Evolutionary conservation across 1,140 invertebrate species (phyloP), one percentile per base, ranked within the genome.

Genomic region (Pachypsylla venusta): DNA sequence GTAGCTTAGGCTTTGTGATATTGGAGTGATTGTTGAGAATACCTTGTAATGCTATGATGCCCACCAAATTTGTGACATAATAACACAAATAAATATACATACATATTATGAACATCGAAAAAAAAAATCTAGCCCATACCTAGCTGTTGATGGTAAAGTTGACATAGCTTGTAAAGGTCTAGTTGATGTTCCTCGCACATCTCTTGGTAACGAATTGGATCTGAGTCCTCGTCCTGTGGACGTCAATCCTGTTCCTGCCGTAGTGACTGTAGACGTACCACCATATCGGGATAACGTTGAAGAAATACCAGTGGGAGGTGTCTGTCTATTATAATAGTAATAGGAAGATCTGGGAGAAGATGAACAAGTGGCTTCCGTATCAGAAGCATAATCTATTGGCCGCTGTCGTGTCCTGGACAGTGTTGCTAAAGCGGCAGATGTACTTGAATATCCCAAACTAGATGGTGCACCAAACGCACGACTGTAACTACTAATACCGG

Each of bases 341-440:
- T 82, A 82, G 35, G 61, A 58, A 25, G 82, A 81, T 60, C 85
- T 77, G 16, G 83, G 79, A 16, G 84, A 85, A 24, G 73, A 74
- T 7, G 74, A 73, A 61, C 83, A 84, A 0, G 84, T 85, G 1
- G 89, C 87, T 75, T 98, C 93, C 0, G 93, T 95, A 68, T 97
- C 93, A 14, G 92, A 95, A 27, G 88, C 89, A 70, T 92, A 93
- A 71, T 92, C 89, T 62, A 92, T 74, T 48, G 84, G 83, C 22
- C 80, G 76, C 61, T 85, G 75, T 64, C 85, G 82, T 61, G 85
- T 76, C 68, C 84, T 78, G 3, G 59, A 54, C 53, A 61, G 53
- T 20, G 16, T 19, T 0, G 80, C 79, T 56, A 81, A 72, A 58
- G 78, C 79, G 25, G 73, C 71, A 40, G 72, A 73, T 56, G 54